A percentile compares a stretch with the other conserved stretches of the same genome.
Conservation (phyloP, 2,888 invertebrate species). For the Lasioglossum zephyrum region DNA sequence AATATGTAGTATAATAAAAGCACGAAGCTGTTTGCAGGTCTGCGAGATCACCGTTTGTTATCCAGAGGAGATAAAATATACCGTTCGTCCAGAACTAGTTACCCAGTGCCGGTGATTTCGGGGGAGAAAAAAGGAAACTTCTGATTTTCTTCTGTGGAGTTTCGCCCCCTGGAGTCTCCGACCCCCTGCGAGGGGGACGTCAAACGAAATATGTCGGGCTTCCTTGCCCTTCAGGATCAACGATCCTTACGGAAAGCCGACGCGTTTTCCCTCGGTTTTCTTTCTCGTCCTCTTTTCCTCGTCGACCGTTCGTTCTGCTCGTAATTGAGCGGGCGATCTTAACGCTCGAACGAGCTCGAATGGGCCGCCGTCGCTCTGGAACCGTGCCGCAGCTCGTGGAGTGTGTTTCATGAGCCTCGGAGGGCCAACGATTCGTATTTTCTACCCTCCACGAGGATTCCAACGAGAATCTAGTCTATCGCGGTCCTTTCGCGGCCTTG, state of each 20-base stretch:
- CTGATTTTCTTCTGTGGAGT: neutral
- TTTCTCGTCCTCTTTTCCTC: conserved; percentile 2
- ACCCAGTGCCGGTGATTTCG: neutral
- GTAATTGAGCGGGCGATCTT: conserved; percentile 73
- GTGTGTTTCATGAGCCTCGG: conserved; percentile 66
- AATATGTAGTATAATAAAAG: neutral
- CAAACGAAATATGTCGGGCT: conserved; percentile 45
- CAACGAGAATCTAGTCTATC: conserved; percentile 26
- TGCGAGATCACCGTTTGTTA: neutral
- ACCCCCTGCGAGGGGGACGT: neutral
- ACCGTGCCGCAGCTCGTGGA: conserved; percentile 44
- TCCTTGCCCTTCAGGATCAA: conserved; percentile 51
- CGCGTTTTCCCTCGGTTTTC: conserved; percentile 5
- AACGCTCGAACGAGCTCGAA: conserved; percentile 67
- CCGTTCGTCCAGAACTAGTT: neutral
- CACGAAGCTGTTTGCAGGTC: neutral
- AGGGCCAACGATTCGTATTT: conserved; percentile 62
- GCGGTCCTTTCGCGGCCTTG: conserved; percentile 32
- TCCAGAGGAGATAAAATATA: neutral
- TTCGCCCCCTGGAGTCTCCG: neutral
- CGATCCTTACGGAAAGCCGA: conserved; percentile 39
- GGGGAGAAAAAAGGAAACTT: conserved; percentile 37
- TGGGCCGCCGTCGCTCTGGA: conserved; percentile 48
- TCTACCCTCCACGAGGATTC: conserved; percentile 46
- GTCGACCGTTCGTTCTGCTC: conserved; percentile 35